Evolutionary conservation across 2,888 invertebrate species (phyloP).

Genomic region (Tupiocoris notatus): DNA sequence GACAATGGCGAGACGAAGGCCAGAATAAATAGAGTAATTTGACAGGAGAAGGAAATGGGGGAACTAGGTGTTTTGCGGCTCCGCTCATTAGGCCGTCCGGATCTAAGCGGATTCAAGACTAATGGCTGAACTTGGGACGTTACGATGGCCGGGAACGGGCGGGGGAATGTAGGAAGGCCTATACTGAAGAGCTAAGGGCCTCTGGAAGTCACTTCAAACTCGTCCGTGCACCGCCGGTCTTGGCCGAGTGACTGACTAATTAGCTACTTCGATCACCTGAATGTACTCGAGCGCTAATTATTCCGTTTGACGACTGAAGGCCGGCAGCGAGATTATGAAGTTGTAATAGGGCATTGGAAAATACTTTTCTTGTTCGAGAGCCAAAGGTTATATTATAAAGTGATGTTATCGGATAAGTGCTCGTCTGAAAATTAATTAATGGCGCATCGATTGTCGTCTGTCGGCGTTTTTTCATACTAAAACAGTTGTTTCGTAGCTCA

Average conservation of each 20-base stretch:
- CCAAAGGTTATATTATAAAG: slow-evolving; percentile 14
- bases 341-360: no score
- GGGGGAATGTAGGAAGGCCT: background rate
- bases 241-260: background rate
- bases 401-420: no score
- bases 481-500: no score
- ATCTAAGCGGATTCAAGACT: slow-evolving; percentile 27
- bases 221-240: background rate
- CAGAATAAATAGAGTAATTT: slow-evolving; percentile 26
- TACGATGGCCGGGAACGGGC: background rate
- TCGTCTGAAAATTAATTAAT: background rate
- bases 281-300: background rate
- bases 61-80: background rate
- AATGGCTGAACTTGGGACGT: slow-evolving; percentile 20
- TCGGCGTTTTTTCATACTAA: no score
- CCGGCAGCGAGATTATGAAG: no score
- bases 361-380: slow-evolving; percentile 17
- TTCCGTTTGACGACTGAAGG: background rate
- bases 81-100: slow-evolving; percentile 13
- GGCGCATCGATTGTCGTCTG: no score
- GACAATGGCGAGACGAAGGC: slow-evolving; percentile 27
- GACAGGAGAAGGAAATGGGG: background rate
- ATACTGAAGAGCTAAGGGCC: background rate
- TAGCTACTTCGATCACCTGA: background rate
- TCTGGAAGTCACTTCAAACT: background rate